Evolutionary conservation across 2,888 invertebrate genomes (phyloP).

Genomic region (Marasmarcha lunaedactyla): DNA sequence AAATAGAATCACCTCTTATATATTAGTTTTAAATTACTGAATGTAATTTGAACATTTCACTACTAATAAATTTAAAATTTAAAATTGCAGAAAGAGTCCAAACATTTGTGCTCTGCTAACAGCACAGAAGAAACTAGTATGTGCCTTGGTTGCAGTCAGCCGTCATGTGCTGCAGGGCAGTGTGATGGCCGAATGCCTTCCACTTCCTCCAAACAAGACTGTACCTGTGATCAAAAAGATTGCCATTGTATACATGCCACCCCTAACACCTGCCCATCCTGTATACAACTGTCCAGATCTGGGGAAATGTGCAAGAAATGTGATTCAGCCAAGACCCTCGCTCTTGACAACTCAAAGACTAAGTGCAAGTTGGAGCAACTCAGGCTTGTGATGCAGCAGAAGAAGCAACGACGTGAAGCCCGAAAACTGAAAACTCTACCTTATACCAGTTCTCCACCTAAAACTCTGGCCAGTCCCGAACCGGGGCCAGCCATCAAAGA

Average conservation of each 20-base stretch:
- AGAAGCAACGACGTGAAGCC: conserved; percentile 85
- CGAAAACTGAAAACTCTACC: conserved; percentile 78
- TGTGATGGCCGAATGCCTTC: conserved; percentile 41
- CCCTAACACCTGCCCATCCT: conserved; percentile 15
- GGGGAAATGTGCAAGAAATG: conserved; percentile 47
- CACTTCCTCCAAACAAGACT: conserved; percentile 16
- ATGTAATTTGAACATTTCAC: no score
- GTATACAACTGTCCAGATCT: conserved; percentile 20
- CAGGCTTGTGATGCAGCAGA: conserved; percentile 90
- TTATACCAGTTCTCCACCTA: conserved; percentile 65
- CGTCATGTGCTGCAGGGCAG: conserved; percentile 42
- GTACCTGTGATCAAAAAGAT: conserved; percentile 24
- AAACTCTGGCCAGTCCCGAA: conserved; percentile 90
- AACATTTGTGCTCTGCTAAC: conserved; percentile 35
- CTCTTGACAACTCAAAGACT: conserved; percentile 81
- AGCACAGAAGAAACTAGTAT: conserved; percentile 28
- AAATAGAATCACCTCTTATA: conserved; percentile 13
- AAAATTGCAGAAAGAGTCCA: conserved; percentile 47
- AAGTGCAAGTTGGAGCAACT: conserved; percentile 89
- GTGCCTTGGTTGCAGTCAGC: conserved; percentile 35
- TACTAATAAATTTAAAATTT: no score
- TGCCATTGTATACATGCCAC: conserved; percentile 19
- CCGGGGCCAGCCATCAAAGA: conserved; percentile 85
- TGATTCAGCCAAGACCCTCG: conserved; percentile 59
- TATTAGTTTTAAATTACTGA: no score